phyloP scores from a whole-genome alignment of 2,888 invertebrate genomes.

The Caenorhabditis doughertyi region DNA sequence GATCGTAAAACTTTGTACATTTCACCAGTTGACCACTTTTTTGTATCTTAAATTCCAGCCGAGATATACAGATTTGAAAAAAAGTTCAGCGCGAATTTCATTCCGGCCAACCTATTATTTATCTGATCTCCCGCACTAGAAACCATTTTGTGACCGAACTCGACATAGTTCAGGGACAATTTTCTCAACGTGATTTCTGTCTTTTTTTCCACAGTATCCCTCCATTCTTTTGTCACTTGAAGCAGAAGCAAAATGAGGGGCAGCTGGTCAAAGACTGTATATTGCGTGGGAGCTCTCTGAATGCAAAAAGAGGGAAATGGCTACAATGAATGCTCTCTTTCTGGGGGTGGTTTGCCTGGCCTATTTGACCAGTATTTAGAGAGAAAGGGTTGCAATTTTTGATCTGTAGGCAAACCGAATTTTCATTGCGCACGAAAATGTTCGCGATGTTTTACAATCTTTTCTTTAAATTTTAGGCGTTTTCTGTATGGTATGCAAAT shows the following conservation, averaged over 20 bases:
- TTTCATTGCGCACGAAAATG: neutral
- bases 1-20: neutral
- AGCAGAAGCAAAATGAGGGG: neutral
- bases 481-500: neutral
- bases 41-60: neutral
- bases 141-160: too few relatives aligned
- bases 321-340: too few relatives aligned
- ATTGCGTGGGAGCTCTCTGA: slow-evolving; percentile 12
- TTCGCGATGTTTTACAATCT: neutral
- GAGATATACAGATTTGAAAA: neutral
- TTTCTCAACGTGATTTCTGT: too few relatives aligned
- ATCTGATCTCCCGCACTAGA: too few relatives aligned
- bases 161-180: too few relatives aligned
- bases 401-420: neutral
- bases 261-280: slow-evolving; percentile 31
- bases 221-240: too few relatives aligned
- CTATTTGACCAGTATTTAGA: neutral
- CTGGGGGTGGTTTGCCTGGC: slow-evolving; percentile 11
- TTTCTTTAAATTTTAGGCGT: too few relatives aligned
- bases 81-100: too few relatives aligned
- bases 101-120: too few relatives aligned
- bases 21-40: neutral
- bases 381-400: neutral
- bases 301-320: too few relatives aligned
- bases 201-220: too few relatives aligned